phyloP scores from a whole-genome alignment of 2,113 vertebrate genomes.

The Calidris pugnax region DNA sequence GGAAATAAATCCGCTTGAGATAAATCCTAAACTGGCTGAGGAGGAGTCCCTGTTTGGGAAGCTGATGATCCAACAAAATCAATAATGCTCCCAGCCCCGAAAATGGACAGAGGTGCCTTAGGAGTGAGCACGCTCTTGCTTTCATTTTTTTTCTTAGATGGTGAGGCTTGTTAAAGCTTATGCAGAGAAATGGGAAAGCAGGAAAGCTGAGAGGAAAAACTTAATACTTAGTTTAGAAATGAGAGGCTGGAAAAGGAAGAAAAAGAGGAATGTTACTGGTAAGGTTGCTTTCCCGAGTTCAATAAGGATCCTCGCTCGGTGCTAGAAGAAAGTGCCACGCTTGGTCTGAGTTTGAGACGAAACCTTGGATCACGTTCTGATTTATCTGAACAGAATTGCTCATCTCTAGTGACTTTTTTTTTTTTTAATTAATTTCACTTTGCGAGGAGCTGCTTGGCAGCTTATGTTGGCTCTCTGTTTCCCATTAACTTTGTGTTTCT shows the following conservation, averaged over 20 bases:
- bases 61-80: not conserved
- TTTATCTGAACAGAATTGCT: not conserved
- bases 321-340: not conserved
- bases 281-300: not conserved
- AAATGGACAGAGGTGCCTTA: not conserved
- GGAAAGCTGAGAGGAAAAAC: not conserved
- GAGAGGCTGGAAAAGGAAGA: not conserved
- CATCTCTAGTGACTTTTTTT: not conserved
- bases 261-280: not conserved
- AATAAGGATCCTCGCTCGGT: not conserved
- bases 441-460: constrained; percentile 10
- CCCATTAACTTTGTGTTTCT: constrained; percentile 44
- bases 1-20: not conserved
- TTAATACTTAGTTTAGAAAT: not conserved
- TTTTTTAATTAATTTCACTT: constrained; percentile 55
- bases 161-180: not conserved
- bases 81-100: not conserved
- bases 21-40: not conserved
- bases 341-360: not conserved
- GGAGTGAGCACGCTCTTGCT: not conserved
- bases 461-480: constrained; percentile 27
- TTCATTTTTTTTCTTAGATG: not conserved
- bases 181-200: not conserved
- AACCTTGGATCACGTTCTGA: not conserved
- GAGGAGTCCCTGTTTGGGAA: not conserved